Conservation (phyloP, 2,797 vertebrate genomes). For the Helicolenus hilgendorfi region DNA sequence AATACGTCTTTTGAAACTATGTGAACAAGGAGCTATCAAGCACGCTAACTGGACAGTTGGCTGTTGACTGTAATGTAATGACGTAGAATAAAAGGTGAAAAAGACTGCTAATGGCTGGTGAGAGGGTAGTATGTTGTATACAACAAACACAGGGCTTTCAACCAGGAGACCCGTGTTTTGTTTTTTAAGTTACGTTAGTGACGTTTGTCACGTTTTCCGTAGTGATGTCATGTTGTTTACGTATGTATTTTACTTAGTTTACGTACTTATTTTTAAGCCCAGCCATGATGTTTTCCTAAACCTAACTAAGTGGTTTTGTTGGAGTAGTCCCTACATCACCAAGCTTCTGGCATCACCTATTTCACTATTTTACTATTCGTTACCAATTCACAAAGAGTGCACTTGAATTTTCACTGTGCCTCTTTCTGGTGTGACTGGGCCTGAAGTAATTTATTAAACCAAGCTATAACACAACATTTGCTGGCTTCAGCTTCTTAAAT, state of each 20-base stretch:
- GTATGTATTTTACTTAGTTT: no score
- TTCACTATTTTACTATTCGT: neutral
- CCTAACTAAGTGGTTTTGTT: no score
- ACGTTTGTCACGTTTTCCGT: no score
- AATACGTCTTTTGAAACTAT: accelerated
- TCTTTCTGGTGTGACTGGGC: neutral
- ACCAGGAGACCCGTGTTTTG: no score
- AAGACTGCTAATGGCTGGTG: accelerated
- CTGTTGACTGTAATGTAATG: no score
- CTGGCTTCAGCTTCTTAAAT: neutral
- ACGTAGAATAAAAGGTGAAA: no score
- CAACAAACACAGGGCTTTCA: no score
- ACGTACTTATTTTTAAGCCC: no score
- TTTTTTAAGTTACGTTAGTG: no score
- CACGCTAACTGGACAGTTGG: neutral
- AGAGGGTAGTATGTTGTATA: accelerated
- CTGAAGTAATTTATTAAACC: neutral
- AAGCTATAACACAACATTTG: neutral
- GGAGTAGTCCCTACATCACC: neutral
- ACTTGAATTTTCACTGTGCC: neutral
- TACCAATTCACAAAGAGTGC: neutral
- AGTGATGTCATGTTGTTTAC: accelerated
- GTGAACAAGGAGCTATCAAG: neutral
- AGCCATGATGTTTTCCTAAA: no score
- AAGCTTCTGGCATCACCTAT: neutral